phyloP scores from a whole-genome alignment of 2,888 invertebrate species.

The Punctoribates punctum region DNA sequence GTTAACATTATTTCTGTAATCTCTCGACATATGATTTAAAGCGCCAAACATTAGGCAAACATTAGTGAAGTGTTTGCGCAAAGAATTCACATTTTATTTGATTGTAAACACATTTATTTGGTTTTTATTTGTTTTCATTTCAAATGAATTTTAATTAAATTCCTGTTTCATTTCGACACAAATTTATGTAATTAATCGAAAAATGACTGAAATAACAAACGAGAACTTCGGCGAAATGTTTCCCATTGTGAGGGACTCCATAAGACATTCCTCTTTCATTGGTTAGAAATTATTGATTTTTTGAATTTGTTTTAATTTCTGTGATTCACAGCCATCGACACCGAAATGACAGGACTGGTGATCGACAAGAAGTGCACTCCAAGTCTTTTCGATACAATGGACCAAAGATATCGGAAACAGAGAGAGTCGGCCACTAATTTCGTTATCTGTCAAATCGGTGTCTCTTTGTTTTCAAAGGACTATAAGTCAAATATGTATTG shows the following conservation, averaged over 20 bases:
- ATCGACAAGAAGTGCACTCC: constrained; percentile 57
- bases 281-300: constrained; percentile 47
- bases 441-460: constrained; percentile 62
- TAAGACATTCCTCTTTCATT: constrained; percentile 56
- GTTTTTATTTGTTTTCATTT: not conserved
- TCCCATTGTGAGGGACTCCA: constrained; percentile 59
- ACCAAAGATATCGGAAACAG: constrained; percentile 60
- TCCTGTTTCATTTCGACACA: not conserved
- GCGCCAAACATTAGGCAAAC: no score
- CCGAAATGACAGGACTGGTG: constrained; percentile 67
- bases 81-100: no score
- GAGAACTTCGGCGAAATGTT: constrained; percentile 63
- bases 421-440: constrained; percentile 57
- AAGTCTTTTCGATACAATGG: constrained; percentile 62
- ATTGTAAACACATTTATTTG: not conserved
- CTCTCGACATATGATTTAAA: no score
- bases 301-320: not conserved
- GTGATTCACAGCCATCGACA: constrained; percentile 62
- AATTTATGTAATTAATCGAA: not conserved
- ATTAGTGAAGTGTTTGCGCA: no score
- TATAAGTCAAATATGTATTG: not conserved
- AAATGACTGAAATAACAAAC: constrained; percentile 63
- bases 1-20: no score
- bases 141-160: not conserved
- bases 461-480: constrained; percentile 25